Conservation (phyloP, 2,113 vertebrate species). For the Stomatorhinus ivindoensis region DNA sequence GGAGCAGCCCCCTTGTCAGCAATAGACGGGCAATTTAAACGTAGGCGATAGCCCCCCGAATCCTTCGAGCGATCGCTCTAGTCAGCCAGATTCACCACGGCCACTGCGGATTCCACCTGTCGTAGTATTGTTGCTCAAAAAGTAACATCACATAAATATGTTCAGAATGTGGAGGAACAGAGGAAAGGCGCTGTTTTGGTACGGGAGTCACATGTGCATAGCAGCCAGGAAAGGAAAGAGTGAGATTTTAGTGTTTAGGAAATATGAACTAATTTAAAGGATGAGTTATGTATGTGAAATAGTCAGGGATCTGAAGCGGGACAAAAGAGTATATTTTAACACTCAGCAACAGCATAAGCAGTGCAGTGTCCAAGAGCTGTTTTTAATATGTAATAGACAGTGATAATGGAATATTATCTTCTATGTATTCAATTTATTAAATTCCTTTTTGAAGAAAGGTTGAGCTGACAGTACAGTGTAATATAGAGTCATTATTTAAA, state of each 20-base stretch:
- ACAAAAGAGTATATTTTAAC: background rate
- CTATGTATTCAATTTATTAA: background rate
- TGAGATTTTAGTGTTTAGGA: constrained; percentile 1
- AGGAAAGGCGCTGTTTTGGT: background rate
- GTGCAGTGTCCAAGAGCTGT: background rate
- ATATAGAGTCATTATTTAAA: background rate
- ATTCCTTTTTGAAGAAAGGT: background rate
- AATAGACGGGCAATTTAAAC: constrained; percentile 90
- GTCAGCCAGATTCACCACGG: background rate
- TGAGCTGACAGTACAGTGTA: background rate
- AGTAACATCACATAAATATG: background rate
- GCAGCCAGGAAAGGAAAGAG: background rate
- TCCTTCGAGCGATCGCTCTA: background rate
- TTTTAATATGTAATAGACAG: background rate
- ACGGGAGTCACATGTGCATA: background rate
- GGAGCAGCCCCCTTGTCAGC: constrained; percentile 79
- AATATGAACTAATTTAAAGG: background rate
- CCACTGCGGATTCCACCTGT: background rate
- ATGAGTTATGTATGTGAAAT: background rate
- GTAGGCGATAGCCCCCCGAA: constrained; percentile 50
- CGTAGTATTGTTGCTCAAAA: background rate
- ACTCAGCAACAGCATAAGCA: background rate
- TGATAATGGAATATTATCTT: background rate
- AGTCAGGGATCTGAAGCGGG: background rate
- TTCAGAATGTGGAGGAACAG: background rate